These are phyloP conservation scores for Tiliacea aurago DNA, from an alignment of 2,888 invertebrate genomes.

Conservation along the genomic window DNA sequence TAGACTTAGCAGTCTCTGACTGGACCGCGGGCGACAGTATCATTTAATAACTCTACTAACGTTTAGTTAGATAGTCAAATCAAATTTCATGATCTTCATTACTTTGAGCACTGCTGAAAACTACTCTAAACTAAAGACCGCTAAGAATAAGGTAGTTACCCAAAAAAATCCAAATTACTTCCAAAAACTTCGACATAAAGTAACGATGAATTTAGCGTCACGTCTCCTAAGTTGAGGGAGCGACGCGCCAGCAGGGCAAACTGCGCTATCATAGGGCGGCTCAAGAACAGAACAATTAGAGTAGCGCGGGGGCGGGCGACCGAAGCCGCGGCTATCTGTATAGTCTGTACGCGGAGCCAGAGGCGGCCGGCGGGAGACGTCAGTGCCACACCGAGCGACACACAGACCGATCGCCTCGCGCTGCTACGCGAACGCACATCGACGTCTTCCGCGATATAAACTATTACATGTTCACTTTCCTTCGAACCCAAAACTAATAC, in stretches of 20 bases:
- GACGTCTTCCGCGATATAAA: slow-evolving; percentile 79
- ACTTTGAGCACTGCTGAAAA: background rate
- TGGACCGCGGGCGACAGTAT: too few species aligned
- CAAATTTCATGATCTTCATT: background rate
- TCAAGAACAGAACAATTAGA: slow-evolving; percentile 70
- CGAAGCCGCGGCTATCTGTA: slow-evolving; percentile 80
- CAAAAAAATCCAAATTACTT: slow-evolving; percentile 11
- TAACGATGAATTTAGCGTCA: slow-evolving; percentile 78
- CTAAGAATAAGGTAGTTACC: background rate
- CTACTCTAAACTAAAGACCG: background rate
- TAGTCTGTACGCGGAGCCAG: slow-evolving; percentile 66
- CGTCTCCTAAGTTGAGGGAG: slow-evolving; percentile 68
- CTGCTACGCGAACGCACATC: slow-evolving; percentile 76
- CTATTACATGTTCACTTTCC: slow-evolving; percentile 76
- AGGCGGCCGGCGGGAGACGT: slow-evolving; percentile 80
- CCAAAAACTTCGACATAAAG: slow-evolving; percentile 48
- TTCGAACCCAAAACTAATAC: slow-evolving; percentile 44
- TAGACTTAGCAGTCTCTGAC: background rate
- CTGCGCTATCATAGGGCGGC: slow-evolving; percentile 80
- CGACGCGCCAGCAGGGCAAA: slow-evolving; percentile 54
- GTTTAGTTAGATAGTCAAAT: background rate
- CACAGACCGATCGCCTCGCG: slow-evolving; percentile 86
- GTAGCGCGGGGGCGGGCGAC: slow-evolving; percentile 85
- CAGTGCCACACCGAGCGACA: slow-evolving; percentile 87
- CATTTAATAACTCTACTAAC: background rate